Conservation (phyloP, 2,888 invertebrate genomes). For the Erannis defoliaria region DNA sequence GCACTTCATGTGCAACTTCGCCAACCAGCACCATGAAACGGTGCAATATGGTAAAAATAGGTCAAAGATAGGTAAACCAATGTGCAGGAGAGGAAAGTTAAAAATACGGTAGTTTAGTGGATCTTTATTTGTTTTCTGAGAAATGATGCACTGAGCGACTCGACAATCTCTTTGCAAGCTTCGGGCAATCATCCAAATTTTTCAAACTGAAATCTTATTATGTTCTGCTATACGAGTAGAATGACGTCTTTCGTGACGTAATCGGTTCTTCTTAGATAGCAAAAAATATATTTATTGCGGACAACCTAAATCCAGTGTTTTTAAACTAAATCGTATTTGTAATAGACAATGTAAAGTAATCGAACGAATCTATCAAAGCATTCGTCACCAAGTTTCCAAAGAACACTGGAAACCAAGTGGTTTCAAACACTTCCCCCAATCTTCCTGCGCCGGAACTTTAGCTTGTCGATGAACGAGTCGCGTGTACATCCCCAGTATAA, state of each 20-base stretch:
- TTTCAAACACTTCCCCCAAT: not conserved
- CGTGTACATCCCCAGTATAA: constrained; percentile 6
- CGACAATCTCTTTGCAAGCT: constrained; percentile 10
- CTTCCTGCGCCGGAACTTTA: not conserved
- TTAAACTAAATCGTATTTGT: too few species aligned
- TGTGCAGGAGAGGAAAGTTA: too few species aligned
- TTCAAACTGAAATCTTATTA: constrained; percentile 7
- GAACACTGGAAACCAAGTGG: not conserved
- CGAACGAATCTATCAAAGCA: too few species aligned
- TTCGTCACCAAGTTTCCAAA: too few species aligned
- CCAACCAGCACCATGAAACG: too few species aligned
- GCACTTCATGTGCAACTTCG: too few species aligned
- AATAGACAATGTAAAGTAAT: too few species aligned
- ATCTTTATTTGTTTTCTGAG: constrained; percentile 4
- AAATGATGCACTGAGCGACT: constrained; percentile 7
- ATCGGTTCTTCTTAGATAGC: not conserved
- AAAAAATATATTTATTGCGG: too few species aligned
- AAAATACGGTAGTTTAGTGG: too few species aligned
- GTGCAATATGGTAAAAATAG: too few species aligned
- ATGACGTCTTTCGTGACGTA: constrained; percentile 12
- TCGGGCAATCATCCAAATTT: constrained; percentile 26
- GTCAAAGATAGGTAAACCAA: too few species aligned
- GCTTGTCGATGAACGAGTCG: not conserved
- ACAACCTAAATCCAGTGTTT: too few species aligned
- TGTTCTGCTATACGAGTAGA: constrained; percentile 1